Base-by-base conservation (phyloP, 53 echinoderm and acorn worm genomes). In the Luidia sarsii region DNA sequence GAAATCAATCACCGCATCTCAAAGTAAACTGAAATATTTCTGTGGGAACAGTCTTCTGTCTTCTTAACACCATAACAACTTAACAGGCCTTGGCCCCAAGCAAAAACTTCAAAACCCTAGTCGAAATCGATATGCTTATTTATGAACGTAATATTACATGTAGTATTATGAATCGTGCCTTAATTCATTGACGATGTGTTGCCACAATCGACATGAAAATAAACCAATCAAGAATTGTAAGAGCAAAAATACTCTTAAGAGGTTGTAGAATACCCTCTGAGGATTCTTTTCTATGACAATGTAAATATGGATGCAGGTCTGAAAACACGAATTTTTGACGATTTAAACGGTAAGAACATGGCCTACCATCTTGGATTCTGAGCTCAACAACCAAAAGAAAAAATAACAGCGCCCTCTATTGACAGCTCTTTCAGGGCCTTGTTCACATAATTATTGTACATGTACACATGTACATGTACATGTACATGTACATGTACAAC, bases 341-440 rank as follows among this genome's bases (percentile, higher is more conserved):
- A 61, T 77, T 77, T 50, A 18, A 45, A 3, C 9, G 45, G 18
- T 35, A 7, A 18, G 0, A 33, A 31, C 31, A 5, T 32, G 8
- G 2, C 77, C 6, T 46, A 77, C 77, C 77, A 77, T 77, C 60
- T 61, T 77, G 45, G 31, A 33, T 61, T 36, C 15, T 9, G 48
- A 77, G 41, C 31, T 41, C 59, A 29, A 29, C 29, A 48, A 31
- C 31, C 19, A 77, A 77, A 77, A 61, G 33, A 21, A 53, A 4
- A 53, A 53, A 11, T 19, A 60, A 60, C 29, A 60, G 31, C 70
- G 70, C 70, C 70, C 70, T 69, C 70, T 69, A 51, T 50, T 50
- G 70, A 62, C n/a, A 18, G 35, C 20, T 64, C 35, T 4, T 37
- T n/a, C n/a, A n/a, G n/a, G n/a, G n/a, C n/a, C n/a, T n/a, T n/a